A percentile compares a stretch with the other conserved stretches of the same genome.
Conservation (phyloP, 2,113 vertebrate genomes). For the Alligator mississippiensis region DNA sequence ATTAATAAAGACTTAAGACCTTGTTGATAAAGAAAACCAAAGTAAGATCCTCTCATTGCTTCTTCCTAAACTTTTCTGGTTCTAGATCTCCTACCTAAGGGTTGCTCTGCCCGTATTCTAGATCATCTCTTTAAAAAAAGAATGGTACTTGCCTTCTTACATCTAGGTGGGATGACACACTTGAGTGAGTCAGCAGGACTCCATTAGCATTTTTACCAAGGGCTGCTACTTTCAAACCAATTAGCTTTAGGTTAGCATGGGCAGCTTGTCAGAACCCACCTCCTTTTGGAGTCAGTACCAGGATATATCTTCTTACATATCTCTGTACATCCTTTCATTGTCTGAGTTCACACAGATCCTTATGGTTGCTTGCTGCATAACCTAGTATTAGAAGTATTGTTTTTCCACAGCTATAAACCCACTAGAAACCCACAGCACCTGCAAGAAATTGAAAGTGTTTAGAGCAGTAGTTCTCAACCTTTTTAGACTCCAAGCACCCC, state of each 20-base stretch:
- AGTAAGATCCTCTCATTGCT: not conserved
- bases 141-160: not conserved
- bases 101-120: not conserved
- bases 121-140: not conserved
- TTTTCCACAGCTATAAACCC: not conserved
- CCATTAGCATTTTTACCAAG: not conserved
- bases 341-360: not conserved
- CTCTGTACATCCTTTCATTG: not conserved
- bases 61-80: not conserved
- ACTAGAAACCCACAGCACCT: not conserved
- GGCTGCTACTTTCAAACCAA: not conserved
- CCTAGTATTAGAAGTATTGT: not conserved
- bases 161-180: not conserved
- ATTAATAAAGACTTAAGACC: not conserved
- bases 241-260: not conserved
- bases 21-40: not conserved
- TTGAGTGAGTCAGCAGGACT: not conserved
- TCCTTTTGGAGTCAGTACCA: not conserved
- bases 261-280: not conserved
- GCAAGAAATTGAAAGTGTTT: not conserved
- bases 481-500: too few relatives aligned
- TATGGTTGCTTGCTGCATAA: not conserved
- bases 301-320: not conserved
- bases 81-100: not conserved
- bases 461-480: too few relatives aligned